Conservation (phyloP, 2,113 vertebrate species). For the Phylloscopus whistleri region DNA sequence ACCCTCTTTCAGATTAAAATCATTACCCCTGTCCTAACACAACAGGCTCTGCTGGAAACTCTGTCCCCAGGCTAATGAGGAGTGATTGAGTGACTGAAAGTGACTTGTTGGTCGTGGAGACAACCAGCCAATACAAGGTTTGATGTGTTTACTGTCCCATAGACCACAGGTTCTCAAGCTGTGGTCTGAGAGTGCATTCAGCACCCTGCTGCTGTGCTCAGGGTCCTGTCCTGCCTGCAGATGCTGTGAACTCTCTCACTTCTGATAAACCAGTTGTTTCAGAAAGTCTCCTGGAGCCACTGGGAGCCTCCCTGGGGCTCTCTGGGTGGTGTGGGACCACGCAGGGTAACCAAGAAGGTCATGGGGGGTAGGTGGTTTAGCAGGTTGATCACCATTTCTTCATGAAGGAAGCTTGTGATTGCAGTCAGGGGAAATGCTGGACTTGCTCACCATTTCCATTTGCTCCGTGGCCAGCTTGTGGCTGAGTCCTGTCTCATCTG, state of each 20-base stretch:
- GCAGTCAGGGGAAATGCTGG: rapidly evolving
- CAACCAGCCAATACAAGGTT: neutral
- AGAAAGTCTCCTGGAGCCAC: neutral
- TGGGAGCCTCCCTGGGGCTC: neutral
- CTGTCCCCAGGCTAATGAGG: neutral
- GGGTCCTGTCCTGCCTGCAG: neutral
- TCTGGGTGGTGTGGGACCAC: neutral
- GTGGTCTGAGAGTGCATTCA: rapidly evolving
- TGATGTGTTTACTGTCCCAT: rapidly evolving
- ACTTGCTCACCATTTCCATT: neutral
- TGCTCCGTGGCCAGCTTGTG: neutral
- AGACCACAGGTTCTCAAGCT: neutral
- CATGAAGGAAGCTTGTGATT: neutral
- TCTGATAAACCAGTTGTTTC: neutral
- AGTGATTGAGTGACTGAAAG: neutral
- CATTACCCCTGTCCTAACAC: too few relatives aligned
- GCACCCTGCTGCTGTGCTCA: neutral
- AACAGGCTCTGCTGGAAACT: neutral
- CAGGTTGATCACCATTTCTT: neutral
- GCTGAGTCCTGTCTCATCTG: neutral
- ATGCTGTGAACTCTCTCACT: neutral
- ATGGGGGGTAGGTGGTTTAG: neutral
- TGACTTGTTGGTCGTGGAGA: neutral
- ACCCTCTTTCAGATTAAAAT: neutral
- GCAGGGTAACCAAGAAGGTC: neutral